Percentiles rank a stretch among this genome's conserved stretches.
These are phyloP conservation scores for Promerops cafer DNA, from an alignment of 2,113 vertebrate species.

Conservation along the genomic window DNA sequence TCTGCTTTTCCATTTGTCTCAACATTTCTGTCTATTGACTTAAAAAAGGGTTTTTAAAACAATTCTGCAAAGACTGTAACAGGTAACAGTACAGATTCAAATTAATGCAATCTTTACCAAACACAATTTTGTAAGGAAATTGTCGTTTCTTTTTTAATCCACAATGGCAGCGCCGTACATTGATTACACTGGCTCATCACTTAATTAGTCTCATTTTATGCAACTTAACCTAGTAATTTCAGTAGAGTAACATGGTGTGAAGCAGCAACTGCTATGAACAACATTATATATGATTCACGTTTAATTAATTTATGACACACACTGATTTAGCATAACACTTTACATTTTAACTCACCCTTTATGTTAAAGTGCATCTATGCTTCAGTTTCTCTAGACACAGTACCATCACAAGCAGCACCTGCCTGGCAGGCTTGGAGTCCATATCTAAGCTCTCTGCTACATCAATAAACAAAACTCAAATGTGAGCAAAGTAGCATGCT, in stretches of 20 bases:
- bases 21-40: not conserved
- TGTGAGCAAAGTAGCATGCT: not conserved
- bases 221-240: not conserved
- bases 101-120: not conserved
- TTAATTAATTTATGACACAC: not conserved
- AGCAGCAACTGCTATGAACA: not conserved
- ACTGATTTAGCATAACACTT: not conserved
- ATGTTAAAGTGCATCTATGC: not conserved
- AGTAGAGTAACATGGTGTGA: not conserved
- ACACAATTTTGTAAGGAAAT: not conserved
- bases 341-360: not conserved
- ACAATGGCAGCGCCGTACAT: not conserved
- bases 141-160: not conserved
- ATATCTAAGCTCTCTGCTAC: not conserved
- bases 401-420: not conserved
- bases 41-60: not conserved
- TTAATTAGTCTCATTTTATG: not conserved
- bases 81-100: not conserved
- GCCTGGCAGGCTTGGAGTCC: not conserved
- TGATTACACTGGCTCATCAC: not conserved
- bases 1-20: not conserved
- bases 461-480: not conserved
- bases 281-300: not conserved
- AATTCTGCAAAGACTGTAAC: not conserved
- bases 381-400: not conserved